A percentile compares a stretch with the other conserved stretches of the same genome.
These are phyloP conservation scores for Ornithoptera priamus DNA, from an alignment of 2,888 invertebrate species.

Conservation along the genomic window DNA sequence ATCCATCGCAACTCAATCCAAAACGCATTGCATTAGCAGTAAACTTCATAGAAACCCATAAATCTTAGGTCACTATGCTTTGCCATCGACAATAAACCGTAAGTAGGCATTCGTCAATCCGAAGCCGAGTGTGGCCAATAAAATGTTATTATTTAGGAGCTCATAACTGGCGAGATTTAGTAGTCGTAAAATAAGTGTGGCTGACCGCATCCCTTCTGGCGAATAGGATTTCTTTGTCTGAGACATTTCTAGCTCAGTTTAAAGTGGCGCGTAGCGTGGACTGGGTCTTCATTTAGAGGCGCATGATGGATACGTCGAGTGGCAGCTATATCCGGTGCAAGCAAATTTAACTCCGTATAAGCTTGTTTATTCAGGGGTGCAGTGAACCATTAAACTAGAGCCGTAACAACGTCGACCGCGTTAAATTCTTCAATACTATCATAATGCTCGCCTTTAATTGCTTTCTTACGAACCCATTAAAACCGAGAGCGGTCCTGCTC, in stretches of 20 bases:
- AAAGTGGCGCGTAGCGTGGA: constrained; percentile 45
- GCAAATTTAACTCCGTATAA: constrained; percentile 76
- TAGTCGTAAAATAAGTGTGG: constrained; percentile 64
- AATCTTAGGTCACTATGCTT: constrained; percentile 60
- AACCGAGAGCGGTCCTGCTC: constrained; percentile 64
- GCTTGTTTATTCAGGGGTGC: constrained; percentile 78
- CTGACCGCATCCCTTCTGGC: constrained; percentile 54
- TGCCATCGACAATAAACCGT: constrained; percentile 61
- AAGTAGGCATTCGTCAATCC: constrained; percentile 67
- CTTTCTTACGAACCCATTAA: constrained; percentile 76
- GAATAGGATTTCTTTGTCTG: constrained; percentile 49
- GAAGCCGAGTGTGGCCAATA: constrained; percentile 64
- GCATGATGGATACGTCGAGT: constrained; percentile 70
- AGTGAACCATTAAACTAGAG: constrained; percentile 74
- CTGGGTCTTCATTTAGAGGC: constrained; percentile 57
- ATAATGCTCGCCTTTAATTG: constrained; percentile 74
- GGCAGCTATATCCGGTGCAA: constrained; percentile 75
- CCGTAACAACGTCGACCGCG: constrained; percentile 71
- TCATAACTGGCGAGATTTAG: constrained; percentile 74
- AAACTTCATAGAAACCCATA: constrained; percentile 64
- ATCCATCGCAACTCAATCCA: constrained; percentile 35
- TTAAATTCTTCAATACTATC: constrained; percentile 77
- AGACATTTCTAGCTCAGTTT: constrained; percentile 43
- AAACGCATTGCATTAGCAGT: constrained; percentile 61
- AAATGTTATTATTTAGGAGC: constrained; percentile 76